Evolutionary conservation across 2,113 vertebrate genomes (phyloP), one percentile per base, ranked within the genome.

Genomic region (Dryoscopus gambensis): DNA sequence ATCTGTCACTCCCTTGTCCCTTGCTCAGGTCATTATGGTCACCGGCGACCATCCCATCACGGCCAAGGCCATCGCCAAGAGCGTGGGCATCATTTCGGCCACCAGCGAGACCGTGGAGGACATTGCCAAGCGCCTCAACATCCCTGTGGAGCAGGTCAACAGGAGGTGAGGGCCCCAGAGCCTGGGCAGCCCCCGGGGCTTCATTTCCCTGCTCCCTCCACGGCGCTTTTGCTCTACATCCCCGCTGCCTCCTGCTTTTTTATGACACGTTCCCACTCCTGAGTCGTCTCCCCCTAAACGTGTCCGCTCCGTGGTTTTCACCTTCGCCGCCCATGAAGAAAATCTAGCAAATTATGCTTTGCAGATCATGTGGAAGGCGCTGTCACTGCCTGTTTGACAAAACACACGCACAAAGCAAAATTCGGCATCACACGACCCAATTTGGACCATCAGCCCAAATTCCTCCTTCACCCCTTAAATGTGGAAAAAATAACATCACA

Each of bases 31-130:
- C 76, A 98, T 98, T 40, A 98, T 98, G 98, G 98, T 98, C 53
- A 98, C 98, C 46, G 98, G 98, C 0, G 98, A 98, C 74, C 98
- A 98, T 8, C 98, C 98, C 30, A 98, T 98, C 94, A 98, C 98
- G 1, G 98, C 98, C 18, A 98, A 98, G 88, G 98, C 98, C 62
- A 98, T 98, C 28, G 98, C 98, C 94, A 98, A 97, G 94, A 98
- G 98, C 0, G 98, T 98, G 2, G 98, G 98, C 39, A 98, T 98
- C 94, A 98, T 98, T 76, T 98, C 98, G 15, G 98, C 98, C 90
- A 98, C 96, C 81, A 98, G 98, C 1, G 98, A 98, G 94, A 98
- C 98, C 0, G 97, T 98, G 88, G 98, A 98, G 90, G 98, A 98
- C n/a, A 98, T 98, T 11, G 98, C 98, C 11, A 98, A 97, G 75